Conservation (phyloP, 2,797 vertebrate species). For the Sebastes matsubarae region DNA sequence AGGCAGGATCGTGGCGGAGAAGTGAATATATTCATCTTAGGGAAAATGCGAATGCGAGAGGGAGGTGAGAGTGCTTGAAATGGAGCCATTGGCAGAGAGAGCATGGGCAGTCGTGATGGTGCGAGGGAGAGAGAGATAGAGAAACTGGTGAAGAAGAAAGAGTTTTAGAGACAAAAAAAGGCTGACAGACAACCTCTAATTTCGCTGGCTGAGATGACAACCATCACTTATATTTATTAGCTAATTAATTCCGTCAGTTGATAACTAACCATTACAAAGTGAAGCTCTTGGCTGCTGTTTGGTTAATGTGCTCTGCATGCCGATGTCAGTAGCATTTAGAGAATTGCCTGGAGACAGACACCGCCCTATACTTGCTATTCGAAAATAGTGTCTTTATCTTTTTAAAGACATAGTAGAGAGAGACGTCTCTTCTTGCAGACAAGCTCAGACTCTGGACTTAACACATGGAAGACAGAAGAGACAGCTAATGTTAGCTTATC, state of each 20-base stretch:
- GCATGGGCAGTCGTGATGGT: background rate
- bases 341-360: background rate
- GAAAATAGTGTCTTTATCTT: background rate
- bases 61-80: background rate
- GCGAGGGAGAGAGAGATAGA: background rate
- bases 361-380: background rate
- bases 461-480: background rate
- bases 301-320: background rate
- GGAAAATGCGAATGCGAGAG: background rate
- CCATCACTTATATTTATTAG: background rate
- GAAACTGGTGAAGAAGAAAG: background rate
- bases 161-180: background rate
- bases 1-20: background rate
- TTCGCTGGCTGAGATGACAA: background rate
- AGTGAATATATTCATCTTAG: constrained; percentile 1
- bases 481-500: background rate
- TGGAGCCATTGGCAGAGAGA: constrained; percentile 10
- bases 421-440: background rate
- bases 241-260: background rate
- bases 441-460: background rate
- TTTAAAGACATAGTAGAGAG: background rate
- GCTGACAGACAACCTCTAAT: background rate
- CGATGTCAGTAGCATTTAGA: background rate
- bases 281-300: background rate
- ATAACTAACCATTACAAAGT: background rate